Percentiles rank a stretch among this genome's conserved stretches.
These are phyloP conservation scores for Poeciliopsis paucimaculata DNA, from an alignment of 2,797 vertebrate genomes.

Conservation along the genomic window DNA sequence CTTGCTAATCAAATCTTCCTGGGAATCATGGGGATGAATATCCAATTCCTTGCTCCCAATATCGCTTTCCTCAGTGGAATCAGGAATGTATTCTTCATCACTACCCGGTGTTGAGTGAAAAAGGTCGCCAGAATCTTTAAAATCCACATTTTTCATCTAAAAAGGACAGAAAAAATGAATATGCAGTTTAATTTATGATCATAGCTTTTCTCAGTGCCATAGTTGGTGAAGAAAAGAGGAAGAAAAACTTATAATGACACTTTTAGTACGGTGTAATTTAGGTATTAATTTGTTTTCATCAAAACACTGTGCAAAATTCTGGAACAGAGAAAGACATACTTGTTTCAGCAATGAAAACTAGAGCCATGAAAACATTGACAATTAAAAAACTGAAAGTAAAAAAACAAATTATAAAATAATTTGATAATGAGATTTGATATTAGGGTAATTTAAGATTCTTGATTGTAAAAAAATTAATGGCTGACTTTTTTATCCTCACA, in stretches of 20 bases:
- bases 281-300: not conserved
- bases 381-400: not conserved
- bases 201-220: not conserved
- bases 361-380: not conserved
- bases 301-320: not conserved
- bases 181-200: not conserved
- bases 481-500: no score
- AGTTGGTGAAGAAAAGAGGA: not conserved
- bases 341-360: not conserved
- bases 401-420: not conserved
- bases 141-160: conserved; percentile 41
- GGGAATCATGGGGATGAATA: conserved; percentile 1
- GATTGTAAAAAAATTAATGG: not conserved
- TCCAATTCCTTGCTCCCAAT: not conserved
- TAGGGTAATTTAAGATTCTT: not conserved
- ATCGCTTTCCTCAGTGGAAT: conserved; percentile 23
- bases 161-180: not conserved
- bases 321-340: not conserved
- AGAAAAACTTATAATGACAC: not conserved
- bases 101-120: conserved; percentile 45
- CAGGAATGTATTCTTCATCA: conserved; percentile 36
- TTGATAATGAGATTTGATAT: not conserved
- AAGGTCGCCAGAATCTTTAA: conserved; percentile 33
- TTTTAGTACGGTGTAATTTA: not conserved
- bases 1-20: not conserved